Base-by-base conservation (phyloP, 2,113 vertebrate genomes). In the Chaetodon trifascialis region DNA sequence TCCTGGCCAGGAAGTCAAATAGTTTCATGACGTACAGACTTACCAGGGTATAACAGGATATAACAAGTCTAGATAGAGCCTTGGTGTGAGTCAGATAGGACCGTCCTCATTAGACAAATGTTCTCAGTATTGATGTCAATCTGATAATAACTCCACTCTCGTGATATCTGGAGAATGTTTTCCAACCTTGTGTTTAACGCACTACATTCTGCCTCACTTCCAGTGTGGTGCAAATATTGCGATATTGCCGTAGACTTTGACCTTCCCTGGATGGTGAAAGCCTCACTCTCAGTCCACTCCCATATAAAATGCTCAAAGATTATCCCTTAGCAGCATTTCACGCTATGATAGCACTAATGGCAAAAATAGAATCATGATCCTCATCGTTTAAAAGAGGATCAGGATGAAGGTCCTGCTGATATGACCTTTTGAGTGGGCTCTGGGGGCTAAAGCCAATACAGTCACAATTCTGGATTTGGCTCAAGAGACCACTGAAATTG, bases 381-480 rank as follows among this genome's bases (percentile, higher is more conserved):
- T 85, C 66, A 84, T 81, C 74, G 23, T 85, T 88, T 68, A 66
- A 89, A 89, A 91, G 86, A 83, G 90, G 89, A 92, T 91, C 87
- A 92, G 81, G 55, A 73, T 64, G 75, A 81, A 87, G 86, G 86
- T 90, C 70, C 38, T 83, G 73, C 81, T 84, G 86, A 76, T 83
- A 19, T 54, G 79, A 89, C 88, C 84, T 88, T 78, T 72, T 7
- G 68, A 87, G 73, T 64, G 64, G 52, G n/a, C 75, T 64, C 76
- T 67, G 15, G 52, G 54, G 81, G 52, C 71, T 46, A 58, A 86
- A 80, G 69, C 81, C 82, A 79, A 79, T 49, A 74, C 65, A 68
- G 65, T 75, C 60, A 76, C 66, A 69, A 64, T 64, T 78, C 59
- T 55, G n/a, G n/a, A 51, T 42, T 46, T 38, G 74, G 55, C 60